Base-by-base conservation (phyloP, 2,888 invertebrate genomes). In the Anodontia alba region DNA sequence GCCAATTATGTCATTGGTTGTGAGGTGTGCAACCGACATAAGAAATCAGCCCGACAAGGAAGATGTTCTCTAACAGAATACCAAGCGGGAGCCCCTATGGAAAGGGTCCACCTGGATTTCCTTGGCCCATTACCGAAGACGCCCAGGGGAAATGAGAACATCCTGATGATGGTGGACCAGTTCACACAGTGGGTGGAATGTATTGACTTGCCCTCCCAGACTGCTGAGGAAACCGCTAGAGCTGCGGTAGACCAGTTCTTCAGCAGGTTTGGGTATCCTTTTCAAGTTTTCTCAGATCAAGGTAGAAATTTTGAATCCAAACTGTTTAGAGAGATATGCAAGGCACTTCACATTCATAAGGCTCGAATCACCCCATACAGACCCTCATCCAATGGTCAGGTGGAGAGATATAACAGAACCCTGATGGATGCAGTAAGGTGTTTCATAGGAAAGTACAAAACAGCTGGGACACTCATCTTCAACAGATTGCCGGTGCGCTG, bases 61-160 rank as follows among this genome's bases (percentile, higher is more conserved):
- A 67, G 51, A 17, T 54, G 51, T 26, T 17, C 36, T 10, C 29
- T 67, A 36, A n/a, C 49, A 8, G 33, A 67, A 17, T 68, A 67
- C 26, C 73, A 76, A n/a, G 76, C 76, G 3, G 69, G 73, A n/a
- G 69, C 73, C 0, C 72, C 77, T 26, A 73, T 77, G 62, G 76
- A 77, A 69, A n/a, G 49, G 8, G 49, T 49, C 3, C 49, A 20
- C 49, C 8, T 49, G 10, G 49, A 49, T 49, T 49, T 49, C 20
- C 3, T 49, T 5, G 49, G 49, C 10, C 49, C 49, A 10, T 20
- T 49, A 10, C 49, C 49, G 17, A 49, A 20, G n/a, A 49, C 49
- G 5, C 12, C 8, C 10, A 8, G 49, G 20, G 49, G 49, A 20
- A 49, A 49, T 49, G 49, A 49, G n/a, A 10, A 49, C 20, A 5